Evolutionary conservation across 2,113 vertebrate species (phyloP), one percentile per base, ranked within the genome.

Genomic region (Melanerpes formicivorus): DNA sequence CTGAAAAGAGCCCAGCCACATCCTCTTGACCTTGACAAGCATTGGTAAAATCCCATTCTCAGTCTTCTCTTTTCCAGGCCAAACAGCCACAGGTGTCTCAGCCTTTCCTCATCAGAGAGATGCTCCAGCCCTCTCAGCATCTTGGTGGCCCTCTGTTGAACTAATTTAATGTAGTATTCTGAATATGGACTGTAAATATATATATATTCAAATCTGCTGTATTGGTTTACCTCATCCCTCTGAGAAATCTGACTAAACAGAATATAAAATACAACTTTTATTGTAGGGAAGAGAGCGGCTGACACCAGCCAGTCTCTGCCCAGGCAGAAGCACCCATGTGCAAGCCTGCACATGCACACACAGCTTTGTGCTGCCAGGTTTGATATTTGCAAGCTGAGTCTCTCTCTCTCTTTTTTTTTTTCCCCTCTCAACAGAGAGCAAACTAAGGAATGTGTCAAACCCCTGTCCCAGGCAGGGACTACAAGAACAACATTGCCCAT

Each of bases 321-420:
- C 55, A 42, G 59, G 78, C 90, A 73, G 78, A 34, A 91, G 87
- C 80, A 54, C 78, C 74, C 32, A 1, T 75, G 59, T 76, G 40
- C 93, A 89, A 93, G 94, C 82, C 87, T 18, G 69, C 69, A 71
- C 93, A 89, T 3, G 93, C 82, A 76, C 67, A 22, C 63, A 22
- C 59, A 63, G 79, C 87, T 87, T 74, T 71, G 56, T 0, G 0
- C 79, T 91, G 87, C 84, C 87, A 69, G 69, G n/a, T 50, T 55
- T 93, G 91, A 25, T 76, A 27, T 32, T 79, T 88, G 52, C 54
- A 30, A 93, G 60, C 82, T 77, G 67, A 76, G 84, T 59, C 67
- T 78, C 17, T 14, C n/a, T 80, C 6, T 17, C 16, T 13, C 13
- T 44, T 44, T 48, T 55, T 72, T 40, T 62, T 62, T 37, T 44